Evolutionary conservation across 1,140 invertebrate species (phyloP).

Genomic region (Drosophila busckii): DNA sequence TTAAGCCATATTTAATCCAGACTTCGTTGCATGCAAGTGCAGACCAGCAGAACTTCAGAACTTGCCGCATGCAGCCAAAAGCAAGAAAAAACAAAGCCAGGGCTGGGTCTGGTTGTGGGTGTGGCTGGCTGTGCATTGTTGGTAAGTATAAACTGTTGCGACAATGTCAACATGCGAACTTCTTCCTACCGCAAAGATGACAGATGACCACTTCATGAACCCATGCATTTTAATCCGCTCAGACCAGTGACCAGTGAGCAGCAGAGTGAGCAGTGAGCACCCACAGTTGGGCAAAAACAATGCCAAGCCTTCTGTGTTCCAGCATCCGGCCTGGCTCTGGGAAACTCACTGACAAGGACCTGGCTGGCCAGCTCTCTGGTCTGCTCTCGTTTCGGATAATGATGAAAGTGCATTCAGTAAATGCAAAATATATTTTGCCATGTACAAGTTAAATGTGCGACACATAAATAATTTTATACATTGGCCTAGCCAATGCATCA

Average conservation of each 20-base stretch:
- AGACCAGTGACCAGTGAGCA: neutral
- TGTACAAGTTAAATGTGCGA: slow-evolving; percentile 73
- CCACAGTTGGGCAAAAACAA: slow-evolving; percentile 53
- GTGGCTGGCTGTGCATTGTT: slow-evolving; percentile 21
- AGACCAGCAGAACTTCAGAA: slow-evolving; percentile 23
- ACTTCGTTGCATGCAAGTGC: slow-evolving; percentile 61
- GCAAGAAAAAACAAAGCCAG: slow-evolving; percentile 25
- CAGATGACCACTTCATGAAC: slow-evolving; percentile 77
- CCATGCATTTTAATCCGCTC: slow-evolving; percentile 73
- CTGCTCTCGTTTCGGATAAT: slow-evolving; percentile 43
- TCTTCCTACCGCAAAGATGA: slow-evolving; percentile 76
- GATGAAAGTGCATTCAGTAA: slow-evolving; percentile 74
- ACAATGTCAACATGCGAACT: slow-evolving; percentile 75
- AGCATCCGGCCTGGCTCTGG: slow-evolving; percentile 45
- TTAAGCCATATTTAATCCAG: slow-evolving; percentile 74
- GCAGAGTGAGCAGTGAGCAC: neutral
- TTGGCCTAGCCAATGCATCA: slow-evolving; percentile 53
- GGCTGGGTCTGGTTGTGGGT: neutral
- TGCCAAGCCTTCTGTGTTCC: slow-evolving; percentile 36
- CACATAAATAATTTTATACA: slow-evolving; percentile 71
- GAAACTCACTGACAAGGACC: slow-evolving; percentile 12
- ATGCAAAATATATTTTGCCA: slow-evolving; percentile 75
- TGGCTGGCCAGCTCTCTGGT: neutral
- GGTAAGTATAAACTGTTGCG: slow-evolving; percentile 66
- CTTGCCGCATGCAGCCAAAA: slow-evolving; percentile 15